Evolutionary conservation across 2,113 vertebrate species (phyloP).

Genomic region (Sander lucioperca): DNA sequence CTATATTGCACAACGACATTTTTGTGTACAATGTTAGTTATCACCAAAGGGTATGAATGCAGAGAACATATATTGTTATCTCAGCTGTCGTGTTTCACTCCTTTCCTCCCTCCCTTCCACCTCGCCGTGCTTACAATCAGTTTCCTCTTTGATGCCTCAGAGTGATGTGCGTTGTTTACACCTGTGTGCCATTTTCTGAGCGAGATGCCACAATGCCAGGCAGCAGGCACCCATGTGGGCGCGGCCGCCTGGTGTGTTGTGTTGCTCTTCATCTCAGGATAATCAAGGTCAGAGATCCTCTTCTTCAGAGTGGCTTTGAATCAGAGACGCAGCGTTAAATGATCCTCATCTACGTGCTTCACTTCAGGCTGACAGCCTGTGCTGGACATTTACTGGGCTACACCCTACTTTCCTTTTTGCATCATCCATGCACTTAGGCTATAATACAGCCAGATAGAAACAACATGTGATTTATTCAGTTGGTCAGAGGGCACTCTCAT

Average conservation of each 20-base stretch:
- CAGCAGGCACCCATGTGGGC: neutral
- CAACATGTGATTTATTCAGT: neutral
- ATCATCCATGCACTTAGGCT: neutral
- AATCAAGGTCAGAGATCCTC: slow-evolving; percentile 66
- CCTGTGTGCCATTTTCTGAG: slow-evolving; percentile 4
- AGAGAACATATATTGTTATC: neutral
- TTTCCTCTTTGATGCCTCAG: slow-evolving; percentile 10
- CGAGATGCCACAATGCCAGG: neutral
- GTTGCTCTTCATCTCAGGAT: slow-evolving; percentile 16
- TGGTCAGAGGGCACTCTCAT: neutral
- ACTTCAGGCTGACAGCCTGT: slow-evolving; percentile 14
- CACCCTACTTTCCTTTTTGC: slow-evolving; percentile 5
- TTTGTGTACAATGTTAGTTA: slow-evolving; percentile 14
- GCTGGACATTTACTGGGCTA: slow-evolving; percentile 27
- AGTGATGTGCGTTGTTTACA: neutral
- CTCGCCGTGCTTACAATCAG: neutral
- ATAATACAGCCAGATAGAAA: neutral
- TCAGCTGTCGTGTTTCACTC: neutral
- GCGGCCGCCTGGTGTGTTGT: slow-evolving; percentile 8
- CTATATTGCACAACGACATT: neutral
- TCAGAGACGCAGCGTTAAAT: slow-evolving; percentile 52
- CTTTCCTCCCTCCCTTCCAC: neutral
- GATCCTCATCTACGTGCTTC: slow-evolving; percentile 49
- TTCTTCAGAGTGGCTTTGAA: slow-evolving; percentile 51
- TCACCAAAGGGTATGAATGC: slow-evolving; percentile 1